Conservation (phyloP, 2,888 invertebrate genomes). For the Sesia bembeciformis region DNA sequence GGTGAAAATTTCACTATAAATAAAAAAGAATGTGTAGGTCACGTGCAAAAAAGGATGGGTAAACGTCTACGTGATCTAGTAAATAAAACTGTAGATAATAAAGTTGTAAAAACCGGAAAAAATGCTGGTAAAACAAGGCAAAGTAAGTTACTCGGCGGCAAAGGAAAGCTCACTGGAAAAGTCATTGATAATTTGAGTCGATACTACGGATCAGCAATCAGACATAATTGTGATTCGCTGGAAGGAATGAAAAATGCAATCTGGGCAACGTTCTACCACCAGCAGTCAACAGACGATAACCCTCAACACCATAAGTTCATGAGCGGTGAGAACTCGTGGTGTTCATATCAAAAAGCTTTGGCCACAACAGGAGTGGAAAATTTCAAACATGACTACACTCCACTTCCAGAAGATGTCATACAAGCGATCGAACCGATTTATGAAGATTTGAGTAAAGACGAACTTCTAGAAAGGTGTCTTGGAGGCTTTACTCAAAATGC, state of each 20-base stretch:
- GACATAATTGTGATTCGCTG: slow-evolving; percentile 4
- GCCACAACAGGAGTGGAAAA: background rate
- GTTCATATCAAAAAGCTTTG: slow-evolving; percentile 4
- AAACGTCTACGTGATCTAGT: too few relatives aligned
- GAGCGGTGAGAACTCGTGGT: slow-evolving; percentile 2
- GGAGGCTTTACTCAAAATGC: slow-evolving; percentile 28
- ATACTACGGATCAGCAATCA: slow-evolving; percentile 7
- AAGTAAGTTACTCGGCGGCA: too few relatives aligned
- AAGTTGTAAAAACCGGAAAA: too few relatives aligned
- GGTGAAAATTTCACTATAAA: too few relatives aligned
- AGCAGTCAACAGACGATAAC: slow-evolving; percentile 4
- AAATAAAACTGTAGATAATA: too few relatives aligned
- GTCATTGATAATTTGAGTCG: slow-evolving; percentile 6
- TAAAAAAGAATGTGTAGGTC: too few relatives aligned
- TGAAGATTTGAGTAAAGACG: too few relatives aligned
- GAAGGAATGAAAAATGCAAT: too few relatives aligned
- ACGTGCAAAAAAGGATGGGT: too few relatives aligned
- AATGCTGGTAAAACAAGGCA: too few relatives aligned
- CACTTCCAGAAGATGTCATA: slow-evolving; percentile 16
- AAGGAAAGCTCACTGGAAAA: slow-evolving; percentile 8
- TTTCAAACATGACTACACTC: slow-evolving; percentile 13
- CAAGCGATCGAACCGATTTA: slow-evolving; percentile 8
- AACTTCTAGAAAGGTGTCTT: slow-evolving; percentile 23
- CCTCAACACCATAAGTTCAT: slow-evolving; percentile 5
- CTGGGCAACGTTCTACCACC: slow-evolving; percentile 4